phyloP scores from a whole-genome alignment of 1,140 invertebrate species.

The Cotesia glomerata region DNA sequence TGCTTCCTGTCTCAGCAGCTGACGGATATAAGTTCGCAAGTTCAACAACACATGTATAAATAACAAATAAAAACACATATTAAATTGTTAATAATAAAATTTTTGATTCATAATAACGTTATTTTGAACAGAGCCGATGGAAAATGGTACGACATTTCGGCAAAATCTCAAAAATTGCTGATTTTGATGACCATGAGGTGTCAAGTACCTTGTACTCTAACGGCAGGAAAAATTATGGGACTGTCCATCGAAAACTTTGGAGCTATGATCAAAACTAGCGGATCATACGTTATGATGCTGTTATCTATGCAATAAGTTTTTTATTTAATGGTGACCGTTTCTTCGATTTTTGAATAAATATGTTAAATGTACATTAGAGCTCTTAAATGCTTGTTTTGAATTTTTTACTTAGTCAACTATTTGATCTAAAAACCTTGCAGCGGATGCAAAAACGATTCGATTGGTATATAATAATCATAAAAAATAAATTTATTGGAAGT shows the following conservation, averaged over 20 bases:
- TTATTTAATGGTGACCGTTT: too few species aligned
- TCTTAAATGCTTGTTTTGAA: not conserved
- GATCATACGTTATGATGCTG: constrained; percentile 19
- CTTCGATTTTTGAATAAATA: too few species aligned
- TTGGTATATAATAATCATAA: too few species aligned
- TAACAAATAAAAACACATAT: not conserved
- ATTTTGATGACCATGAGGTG: constrained; percentile 29
- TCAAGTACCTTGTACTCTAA: constrained; percentile 21
- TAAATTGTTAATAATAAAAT: too few species aligned
- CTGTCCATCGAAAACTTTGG: constrained; percentile 25
- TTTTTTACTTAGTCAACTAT: too few species aligned
- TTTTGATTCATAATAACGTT: too few species aligned
- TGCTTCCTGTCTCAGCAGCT: constrained; percentile 1
- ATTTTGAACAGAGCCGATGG: not conserved
- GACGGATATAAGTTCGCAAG: not conserved
- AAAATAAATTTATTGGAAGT: too few species aligned
- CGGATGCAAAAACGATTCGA: too few species aligned
- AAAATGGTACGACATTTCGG: constrained; percentile 25
- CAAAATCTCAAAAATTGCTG: constrained; percentile 32
- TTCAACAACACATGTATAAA: not conserved
- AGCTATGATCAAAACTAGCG: constrained; percentile 18
- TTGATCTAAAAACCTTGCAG: too few species aligned
- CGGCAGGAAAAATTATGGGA: constrained; percentile 24
- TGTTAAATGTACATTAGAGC: too few species aligned
- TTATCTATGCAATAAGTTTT: constrained; percentile 8